Percentiles rank a stretch among this genome's conserved stretches.
These are phyloP conservation scores for Scolopax mira DNA, from an alignment of 2,113 vertebrate genomes.

Conservation along the genomic window DNA sequence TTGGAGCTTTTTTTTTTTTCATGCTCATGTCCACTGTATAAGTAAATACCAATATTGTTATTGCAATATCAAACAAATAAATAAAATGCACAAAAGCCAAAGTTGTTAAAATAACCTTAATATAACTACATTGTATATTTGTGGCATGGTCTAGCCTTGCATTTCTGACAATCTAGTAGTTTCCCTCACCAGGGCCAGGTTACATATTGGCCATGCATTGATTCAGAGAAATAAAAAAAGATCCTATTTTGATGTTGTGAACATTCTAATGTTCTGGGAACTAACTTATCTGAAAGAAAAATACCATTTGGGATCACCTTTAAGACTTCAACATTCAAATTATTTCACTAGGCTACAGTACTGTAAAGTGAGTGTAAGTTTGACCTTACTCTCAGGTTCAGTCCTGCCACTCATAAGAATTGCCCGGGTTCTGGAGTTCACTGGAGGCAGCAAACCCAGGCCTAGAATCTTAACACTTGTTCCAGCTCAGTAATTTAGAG, in stretches of 20 bases:
- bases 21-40: background rate
- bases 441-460: background rate
- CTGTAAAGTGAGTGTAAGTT: background rate
- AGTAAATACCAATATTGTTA: background rate
- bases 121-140: background rate
- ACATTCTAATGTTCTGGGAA: background rate
- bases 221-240: background rate
- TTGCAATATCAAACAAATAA: background rate
- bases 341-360: background rate
- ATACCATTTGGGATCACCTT: background rate
- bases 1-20: background rate
- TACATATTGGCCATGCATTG: background rate
- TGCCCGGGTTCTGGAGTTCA: background rate
- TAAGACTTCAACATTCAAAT: background rate
- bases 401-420: background rate
- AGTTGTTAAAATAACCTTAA: background rate
- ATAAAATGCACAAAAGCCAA: background rate
- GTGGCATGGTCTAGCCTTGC: background rate
- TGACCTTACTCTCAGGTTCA: background rate
- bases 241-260: background rate
- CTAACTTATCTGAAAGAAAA: background rate
- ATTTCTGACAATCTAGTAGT: background rate
- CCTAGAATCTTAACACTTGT: background rate
- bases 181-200: background rate
- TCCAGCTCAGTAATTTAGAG: background rate